Base-by-base conservation (phyloP, 2,888 invertebrate genomes). In the Dermolepida albohirtum region DNA sequence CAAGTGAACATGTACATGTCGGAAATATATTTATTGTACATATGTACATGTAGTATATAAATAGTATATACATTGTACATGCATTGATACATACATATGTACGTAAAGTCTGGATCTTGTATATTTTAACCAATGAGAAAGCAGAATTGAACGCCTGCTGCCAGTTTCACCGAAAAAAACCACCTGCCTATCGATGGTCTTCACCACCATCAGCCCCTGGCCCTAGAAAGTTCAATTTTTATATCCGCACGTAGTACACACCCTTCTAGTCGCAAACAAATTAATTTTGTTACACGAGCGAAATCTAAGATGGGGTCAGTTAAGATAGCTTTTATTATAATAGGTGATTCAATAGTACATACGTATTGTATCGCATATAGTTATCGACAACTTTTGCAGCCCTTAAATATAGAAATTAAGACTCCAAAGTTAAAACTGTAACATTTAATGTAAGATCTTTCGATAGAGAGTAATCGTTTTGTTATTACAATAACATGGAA, bases 161-260 rank as follows among this genome's bases (percentile, higher is more conserved):
- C 79, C 75, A 74, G 75, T 72, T 70, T 74, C 72, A 71, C 72
- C 72, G 64, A 72, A 71, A 77, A 66, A 77, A 79, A 79, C 80
- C 80, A 81, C 81, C 80, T 81, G 80, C 81, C 77, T 73, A 73
- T 72, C 71, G 74, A 75, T 73, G 74, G 74, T 77, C 75, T 76
- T 73, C 72, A 71, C 76, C 72, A 73, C 70, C 49, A 66, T 57
- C 59, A 66, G 64, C 66, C 66, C 51, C 51, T 66, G 59, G 66
- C 59, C 66, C 22, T 40, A 49, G 57, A 66, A 66, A 50, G 66
- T 66, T 57, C 47, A 39, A 59, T 66, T 57, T 57, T 51, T 59
- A 41, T 49, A 43, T 40, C 29, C 44, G 44, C n/a, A n/a, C n/a
- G n/a, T n/a, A n/a, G n/a, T 64, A 50, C 44, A 64, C 64, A 64